Percentiles rank a stretch among this genome's conserved stretches.
phyloP scores from a whole-genome alignment of 2,888 invertebrate genomes.

The Chymomyza procnemis region DNA sequence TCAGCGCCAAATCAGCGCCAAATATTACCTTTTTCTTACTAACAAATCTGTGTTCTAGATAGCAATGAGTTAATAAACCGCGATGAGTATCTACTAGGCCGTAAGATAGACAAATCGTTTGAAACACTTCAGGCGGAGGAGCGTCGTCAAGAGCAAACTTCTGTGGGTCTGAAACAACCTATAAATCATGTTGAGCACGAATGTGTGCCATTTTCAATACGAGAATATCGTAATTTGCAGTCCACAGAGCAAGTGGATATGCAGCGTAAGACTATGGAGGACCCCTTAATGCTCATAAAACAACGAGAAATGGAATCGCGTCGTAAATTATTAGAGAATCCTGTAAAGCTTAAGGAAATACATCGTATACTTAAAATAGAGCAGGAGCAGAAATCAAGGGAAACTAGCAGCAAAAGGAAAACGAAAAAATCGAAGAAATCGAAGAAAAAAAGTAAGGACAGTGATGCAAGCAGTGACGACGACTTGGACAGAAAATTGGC shows the following conservation, averaged over 20 bases:
- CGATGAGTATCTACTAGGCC: slow-evolving; percentile 93
- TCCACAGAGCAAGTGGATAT: slow-evolving; percentile 88
- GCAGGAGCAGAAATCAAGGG: slow-evolving; percentile 66
- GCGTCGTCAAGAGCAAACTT: slow-evolving; percentile 59
- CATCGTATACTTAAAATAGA: slow-evolving; percentile 86
- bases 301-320: slow-evolving; percentile 93
- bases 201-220: slow-evolving; percentile 86
- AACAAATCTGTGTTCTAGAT: slow-evolving; percentile 40
- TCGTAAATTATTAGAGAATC: slow-evolving; percentile 92
- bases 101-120: slow-evolving; percentile 86
- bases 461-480: slow-evolving; percentile 47
- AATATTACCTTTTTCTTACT: neutral
- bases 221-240: slow-evolving; percentile 79
- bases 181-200: slow-evolving; percentile 86
- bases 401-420: slow-evolving; percentile 48
- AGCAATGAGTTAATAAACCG: slow-evolving; percentile 80
- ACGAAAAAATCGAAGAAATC: slow-evolving; percentile 62
- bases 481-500: slow-evolving; percentile 80
- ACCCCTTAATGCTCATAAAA: slow-evolving; percentile 93
- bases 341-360: slow-evolving; percentile 91
- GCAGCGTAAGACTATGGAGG: slow-evolving; percentile 93
- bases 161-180: slow-evolving; percentile 78
- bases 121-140: slow-evolving; percentile 83
- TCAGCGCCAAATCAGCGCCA: neutral
- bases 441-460: slow-evolving; percentile 65